These are phyloP conservation scores for Xylocopa sonorina DNA, from an alignment of 1,140 invertebrate genomes.

Conservation along the genomic window DNA sequence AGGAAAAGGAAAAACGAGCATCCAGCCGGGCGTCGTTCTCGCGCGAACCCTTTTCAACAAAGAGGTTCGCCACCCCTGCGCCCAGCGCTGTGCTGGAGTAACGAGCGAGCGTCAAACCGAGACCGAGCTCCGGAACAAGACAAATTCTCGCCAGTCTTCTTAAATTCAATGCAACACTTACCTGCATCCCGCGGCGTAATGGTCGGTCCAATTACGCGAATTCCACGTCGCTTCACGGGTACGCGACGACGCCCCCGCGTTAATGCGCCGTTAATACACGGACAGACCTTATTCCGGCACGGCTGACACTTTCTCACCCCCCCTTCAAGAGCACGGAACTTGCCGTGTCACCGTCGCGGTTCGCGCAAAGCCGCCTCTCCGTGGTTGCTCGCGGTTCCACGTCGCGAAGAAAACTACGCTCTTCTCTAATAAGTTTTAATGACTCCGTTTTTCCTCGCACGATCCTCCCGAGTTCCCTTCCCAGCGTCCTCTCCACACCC, in stretches of 20 bases:
- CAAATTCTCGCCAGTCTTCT: constrained; percentile 40
- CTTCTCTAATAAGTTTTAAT: constrained; percentile 78
- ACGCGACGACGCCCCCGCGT: constrained; percentile 44
- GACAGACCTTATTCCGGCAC: constrained; percentile 35
- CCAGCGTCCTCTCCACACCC: neutral
- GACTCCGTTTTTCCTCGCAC: constrained; percentile 63
- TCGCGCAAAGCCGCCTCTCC: constrained; percentile 27
- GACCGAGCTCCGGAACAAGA: constrained; percentile 7
- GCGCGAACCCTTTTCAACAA: neutral
- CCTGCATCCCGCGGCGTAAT: constrained; percentile 57
- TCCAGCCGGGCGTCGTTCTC: neutral
- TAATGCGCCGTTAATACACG: constrained; percentile 64
- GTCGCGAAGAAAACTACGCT: constrained; percentile 60
- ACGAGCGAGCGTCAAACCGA: constrained; percentile 21
- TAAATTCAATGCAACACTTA: constrained; percentile 60
- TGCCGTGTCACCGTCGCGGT: constrained; percentile 49
- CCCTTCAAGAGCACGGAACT: constrained; percentile 39
- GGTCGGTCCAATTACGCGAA: constrained; percentile 63
- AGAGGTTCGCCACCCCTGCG: neutral
- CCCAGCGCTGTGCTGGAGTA: constrained; percentile 10
- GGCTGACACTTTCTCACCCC: constrained; percentile 5
- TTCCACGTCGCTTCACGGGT: constrained; percentile 58
- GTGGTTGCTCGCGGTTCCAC: constrained; percentile 32
- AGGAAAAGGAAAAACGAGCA: too few relatives aligned
- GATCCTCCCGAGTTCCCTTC: neutral